phyloP scores from a whole-genome alignment of 2,888 invertebrate species.

The Drosophila mayaguana region DNA sequence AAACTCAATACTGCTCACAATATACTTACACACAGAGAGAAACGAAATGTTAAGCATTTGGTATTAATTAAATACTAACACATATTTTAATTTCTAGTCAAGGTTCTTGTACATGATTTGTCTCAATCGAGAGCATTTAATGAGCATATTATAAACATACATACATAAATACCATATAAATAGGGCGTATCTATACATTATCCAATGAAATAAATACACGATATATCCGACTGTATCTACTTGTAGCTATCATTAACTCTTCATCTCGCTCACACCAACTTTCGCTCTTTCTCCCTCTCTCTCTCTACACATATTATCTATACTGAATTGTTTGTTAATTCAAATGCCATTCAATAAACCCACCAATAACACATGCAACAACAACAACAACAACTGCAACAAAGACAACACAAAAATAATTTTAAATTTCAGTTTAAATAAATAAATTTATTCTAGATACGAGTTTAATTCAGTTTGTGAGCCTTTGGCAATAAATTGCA shows the following conservation, averaged over 20 bases:
- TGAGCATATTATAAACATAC: conserved; percentile 20
- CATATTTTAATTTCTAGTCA: conserved; percentile 73
- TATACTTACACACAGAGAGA: conserved; percentile 13
- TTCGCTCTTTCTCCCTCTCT: conserved; percentile 12
- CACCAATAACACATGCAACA: conserved; percentile 39
- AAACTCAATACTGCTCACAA: conserved; percentile 44
- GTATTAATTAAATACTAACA: conserved; percentile 51
- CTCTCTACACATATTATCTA: background rate
- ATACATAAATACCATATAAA: conserved; percentile 10
- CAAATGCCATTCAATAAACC: conserved; percentile 46
- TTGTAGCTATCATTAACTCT: conserved; percentile 14
- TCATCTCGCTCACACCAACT: conserved; percentile 8
- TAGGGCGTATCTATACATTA: conserved; percentile 14
- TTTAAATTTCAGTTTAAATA: conserved; percentile 5
- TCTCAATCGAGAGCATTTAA: conserved; percentile 44
- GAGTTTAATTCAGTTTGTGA: conserved; percentile 34
- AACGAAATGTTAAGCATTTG: conserved; percentile 43
- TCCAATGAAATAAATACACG: conserved; percentile 11
- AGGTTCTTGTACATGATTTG: conserved; percentile 49
- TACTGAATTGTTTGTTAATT: conserved; percentile 33
- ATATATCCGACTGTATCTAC: conserved; percentile 23
- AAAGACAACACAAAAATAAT: conserved; percentile 6
- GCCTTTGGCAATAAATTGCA: conserved; percentile 52
- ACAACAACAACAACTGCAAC: conserved; percentile 7
- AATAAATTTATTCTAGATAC: background rate